These are phyloP conservation scores for Calameuta idolon DNA, from an alignment of 2,888 invertebrate genomes.

Conservation along the genomic window DNA sequence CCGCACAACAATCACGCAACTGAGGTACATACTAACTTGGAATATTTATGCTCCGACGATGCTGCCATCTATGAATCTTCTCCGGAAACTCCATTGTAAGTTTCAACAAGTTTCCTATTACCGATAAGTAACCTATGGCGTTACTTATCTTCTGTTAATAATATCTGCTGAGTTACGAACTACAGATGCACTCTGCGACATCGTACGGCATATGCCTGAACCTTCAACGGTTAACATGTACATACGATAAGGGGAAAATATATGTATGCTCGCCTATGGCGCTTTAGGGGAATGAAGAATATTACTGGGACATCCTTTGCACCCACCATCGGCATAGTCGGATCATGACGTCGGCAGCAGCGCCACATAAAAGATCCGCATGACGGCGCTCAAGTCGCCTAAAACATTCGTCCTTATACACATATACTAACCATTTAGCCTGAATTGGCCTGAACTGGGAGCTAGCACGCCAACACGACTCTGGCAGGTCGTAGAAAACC, in stretches of 20 bases:
- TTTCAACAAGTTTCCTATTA: neutral
- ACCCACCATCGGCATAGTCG: neutral
- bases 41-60: neutral
- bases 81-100: neutral
- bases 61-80: neutral
- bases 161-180: too few relatives aligned
- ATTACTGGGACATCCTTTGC: neutral
- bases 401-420: neutral
- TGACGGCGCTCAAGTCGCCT: neutral
- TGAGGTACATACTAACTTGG: neutral
- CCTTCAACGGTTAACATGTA: too few relatives aligned
- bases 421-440: neutral
- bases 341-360: neutral
- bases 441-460: neutral
- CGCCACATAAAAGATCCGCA: neutral
- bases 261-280: too few relatives aligned
- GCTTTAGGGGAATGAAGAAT: too few relatives aligned
- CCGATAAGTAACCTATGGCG: too few relatives aligned
- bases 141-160: too few relatives aligned
- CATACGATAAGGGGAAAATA: too few relatives aligned
- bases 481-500: neutral
- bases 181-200: too few relatives aligned
- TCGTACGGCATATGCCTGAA: too few relatives aligned
- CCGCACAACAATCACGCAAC: neutral
- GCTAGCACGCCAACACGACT: conserved; percentile 5